A percentile compares a stretch with the other conserved stretches of the same genome.
phyloP scores from a whole-genome alignment of 2,888 invertebrate genomes.

The Phaonia tiefii region DNA sequence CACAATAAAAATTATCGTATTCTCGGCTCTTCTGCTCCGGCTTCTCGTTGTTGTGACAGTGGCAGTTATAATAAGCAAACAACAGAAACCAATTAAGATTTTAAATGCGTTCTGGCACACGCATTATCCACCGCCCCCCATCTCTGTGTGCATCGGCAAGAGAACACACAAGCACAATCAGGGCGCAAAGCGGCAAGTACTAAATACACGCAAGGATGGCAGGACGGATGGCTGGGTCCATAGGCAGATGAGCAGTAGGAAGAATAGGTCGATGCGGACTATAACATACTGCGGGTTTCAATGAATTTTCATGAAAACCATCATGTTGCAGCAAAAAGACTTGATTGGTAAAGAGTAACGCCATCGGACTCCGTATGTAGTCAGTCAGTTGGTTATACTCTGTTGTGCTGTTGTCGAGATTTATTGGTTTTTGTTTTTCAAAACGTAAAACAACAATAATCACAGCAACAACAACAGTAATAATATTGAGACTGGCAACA shows the following conservation, averaged over 20 bases:
- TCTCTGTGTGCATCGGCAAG: background rate
- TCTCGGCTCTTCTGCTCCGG: background rate
- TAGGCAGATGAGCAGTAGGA: slow-evolving; percentile 40
- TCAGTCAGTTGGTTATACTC: background rate
- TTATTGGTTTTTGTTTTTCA: slow-evolving; percentile 47
- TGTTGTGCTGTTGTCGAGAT: slow-evolving; percentile 44
- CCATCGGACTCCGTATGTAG: slow-evolving; percentile 7
- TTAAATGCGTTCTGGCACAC: slow-evolving; percentile 63
- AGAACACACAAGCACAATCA: background rate
- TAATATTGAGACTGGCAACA: too few species aligned
- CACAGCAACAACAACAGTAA: slow-evolving; percentile 25
- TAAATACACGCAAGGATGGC: slow-evolving; percentile 31
- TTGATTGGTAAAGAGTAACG: slow-evolving; percentile 10
- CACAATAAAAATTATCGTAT: slow-evolving; percentile 17
- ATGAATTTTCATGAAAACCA: slow-evolving; percentile 60
- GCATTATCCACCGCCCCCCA: slow-evolving; percentile 32
- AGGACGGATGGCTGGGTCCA: slow-evolving; percentile 33
- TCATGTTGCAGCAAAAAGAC: slow-evolving; percentile 13
- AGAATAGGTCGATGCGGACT: background rate
- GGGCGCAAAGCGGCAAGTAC: background rate
- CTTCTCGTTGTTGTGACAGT: slow-evolving; percentile 15
- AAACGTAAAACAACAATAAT: slow-evolving; percentile 16
- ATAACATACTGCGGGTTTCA: slow-evolving; percentile 53
- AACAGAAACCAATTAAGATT: slow-evolving; percentile 66
- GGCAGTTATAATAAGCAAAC: slow-evolving; percentile 32